These are phyloP conservation scores for Aphidius colemani DNA, from an alignment of 2,888 invertebrate species.

Conservation along the genomic window DNA sequence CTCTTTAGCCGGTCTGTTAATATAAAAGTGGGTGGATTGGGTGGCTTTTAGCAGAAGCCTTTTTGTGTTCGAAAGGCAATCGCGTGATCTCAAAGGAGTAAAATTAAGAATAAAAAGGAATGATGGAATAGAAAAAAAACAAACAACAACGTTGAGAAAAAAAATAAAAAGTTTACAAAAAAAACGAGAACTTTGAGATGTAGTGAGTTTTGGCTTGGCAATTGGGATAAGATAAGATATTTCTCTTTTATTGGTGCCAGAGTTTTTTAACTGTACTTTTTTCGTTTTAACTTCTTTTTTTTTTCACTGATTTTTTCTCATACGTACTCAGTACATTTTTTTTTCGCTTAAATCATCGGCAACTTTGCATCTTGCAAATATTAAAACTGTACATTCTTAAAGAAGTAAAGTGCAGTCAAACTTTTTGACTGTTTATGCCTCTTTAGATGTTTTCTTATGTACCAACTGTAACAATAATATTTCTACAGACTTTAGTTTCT, in stretches of 20 bases:
- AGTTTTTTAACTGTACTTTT: constrained; percentile 24
- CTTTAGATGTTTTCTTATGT: no score
- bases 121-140: constrained; percentile 12
- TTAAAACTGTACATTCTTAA: no score
- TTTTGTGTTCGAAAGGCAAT: constrained; percentile 51
- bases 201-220: constrained; percentile 28
- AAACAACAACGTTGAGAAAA: constrained; percentile 20
- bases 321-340: no score
- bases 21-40: not conserved
- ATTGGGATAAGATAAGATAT: constrained; percentile 34
- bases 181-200: constrained; percentile 34
- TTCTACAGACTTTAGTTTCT: no score
- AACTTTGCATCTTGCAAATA: not conserved
- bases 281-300: constrained; percentile 6
- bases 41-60: constrained; percentile 50
- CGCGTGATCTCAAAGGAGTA: constrained; percentile 43
- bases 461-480: no score
- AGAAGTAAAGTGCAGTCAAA: no score
- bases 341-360: no score
- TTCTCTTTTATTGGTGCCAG: constrained; percentile 26
- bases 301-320: not conserved
- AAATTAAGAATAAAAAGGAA: not conserved
- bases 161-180: constrained; percentile 9
- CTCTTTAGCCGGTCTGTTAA: no score
- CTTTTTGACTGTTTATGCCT: no score